A percentile compares a stretch with the other conserved stretches of the same genome.
These are phyloP conservation scores for Lithosia quadra DNA, from an alignment of 2,888 invertebrate genomes.

Conservation along the genomic window DNA sequence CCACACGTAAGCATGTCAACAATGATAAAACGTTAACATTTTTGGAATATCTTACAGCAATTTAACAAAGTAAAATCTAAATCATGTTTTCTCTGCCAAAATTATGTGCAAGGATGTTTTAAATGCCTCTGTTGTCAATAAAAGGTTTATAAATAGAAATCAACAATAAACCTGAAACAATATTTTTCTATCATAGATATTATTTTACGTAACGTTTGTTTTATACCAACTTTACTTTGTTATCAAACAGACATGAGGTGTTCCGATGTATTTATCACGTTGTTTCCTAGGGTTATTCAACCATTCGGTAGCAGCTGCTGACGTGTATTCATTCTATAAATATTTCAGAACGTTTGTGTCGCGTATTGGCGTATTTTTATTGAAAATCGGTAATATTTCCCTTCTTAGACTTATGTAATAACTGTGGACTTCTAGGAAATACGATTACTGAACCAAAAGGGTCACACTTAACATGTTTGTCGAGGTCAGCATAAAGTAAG, in stretches of 20 bases:
- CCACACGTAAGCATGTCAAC: not conserved
- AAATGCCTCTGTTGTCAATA: not conserved
- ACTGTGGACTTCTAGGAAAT: conserved; percentile 8
- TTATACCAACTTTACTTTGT: conserved; percentile 34
- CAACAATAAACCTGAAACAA: conserved; percentile 22
- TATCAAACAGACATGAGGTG: conserved; percentile 37
- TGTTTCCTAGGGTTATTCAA: conserved; percentile 74
- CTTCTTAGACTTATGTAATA: conserved; percentile 12
- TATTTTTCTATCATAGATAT: conserved; percentile 1
- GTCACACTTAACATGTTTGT: conserved; percentile 4
- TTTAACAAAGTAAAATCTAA: not conserved
- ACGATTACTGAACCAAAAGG: conserved; percentile 8
- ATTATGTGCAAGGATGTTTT: conserved; percentile 16
- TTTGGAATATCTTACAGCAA: not conserved
- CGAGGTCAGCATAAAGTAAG: conserved; percentile 28
- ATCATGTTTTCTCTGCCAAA: conserved; percentile 26
- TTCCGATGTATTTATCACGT: conserved; percentile 37
- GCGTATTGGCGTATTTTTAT: conserved; percentile 46
- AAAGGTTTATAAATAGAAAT: not conserved
- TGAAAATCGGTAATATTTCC: conserved; percentile 24
- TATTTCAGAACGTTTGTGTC: conserved; percentile 51
- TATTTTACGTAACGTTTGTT: conserved; percentile 31
- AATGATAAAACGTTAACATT: not conserved
- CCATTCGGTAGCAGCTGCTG: conserved; percentile 60
- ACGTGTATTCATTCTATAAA: conserved; percentile 54